Evolutionary conservation across 2,113 vertebrate genomes (phyloP).

Genomic region (Lipophrys pholis): DNA sequence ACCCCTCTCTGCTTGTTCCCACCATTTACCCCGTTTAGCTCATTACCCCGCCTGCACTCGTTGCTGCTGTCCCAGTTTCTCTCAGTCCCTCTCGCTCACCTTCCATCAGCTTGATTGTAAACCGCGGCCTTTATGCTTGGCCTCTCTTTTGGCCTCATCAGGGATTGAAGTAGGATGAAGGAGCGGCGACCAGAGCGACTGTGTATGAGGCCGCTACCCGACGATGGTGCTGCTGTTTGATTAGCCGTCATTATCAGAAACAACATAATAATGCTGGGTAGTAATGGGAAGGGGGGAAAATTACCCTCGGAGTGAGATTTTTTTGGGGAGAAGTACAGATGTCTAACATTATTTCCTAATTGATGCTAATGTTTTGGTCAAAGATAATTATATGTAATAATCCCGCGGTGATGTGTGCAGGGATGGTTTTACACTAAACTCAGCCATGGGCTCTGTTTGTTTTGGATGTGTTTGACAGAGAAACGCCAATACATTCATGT

Average conservation of each 20-base stretch:
- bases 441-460: too few species aligned
- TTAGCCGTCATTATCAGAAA: constrained; percentile 34
- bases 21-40: neutral
- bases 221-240: constrained; percentile 4
- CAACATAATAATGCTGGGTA: constrained; percentile 34
- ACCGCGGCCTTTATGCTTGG: neutral
- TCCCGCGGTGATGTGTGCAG: constrained; percentile 2
- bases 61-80: neutral
- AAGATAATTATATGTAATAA: constrained; percentile 29
- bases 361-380: constrained; percentile 24
- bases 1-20: neutral
- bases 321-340: constrained; percentile 20
- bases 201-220: neutral
- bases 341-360: constrained; percentile 4
- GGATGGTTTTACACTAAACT: too few species aligned
- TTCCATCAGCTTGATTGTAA: neutral
- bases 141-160: neutral
- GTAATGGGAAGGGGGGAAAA: neutral
- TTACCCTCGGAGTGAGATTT: constrained; percentile 22
- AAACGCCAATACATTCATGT: too few species aligned
- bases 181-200: neutral
- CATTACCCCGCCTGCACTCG: neutral
- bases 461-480: too few species aligned
- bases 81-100: neutral
- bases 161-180: neutral